Conservation (phyloP, 2,797 vertebrate species). For the Melanotaenia parkinsoni region DNA sequence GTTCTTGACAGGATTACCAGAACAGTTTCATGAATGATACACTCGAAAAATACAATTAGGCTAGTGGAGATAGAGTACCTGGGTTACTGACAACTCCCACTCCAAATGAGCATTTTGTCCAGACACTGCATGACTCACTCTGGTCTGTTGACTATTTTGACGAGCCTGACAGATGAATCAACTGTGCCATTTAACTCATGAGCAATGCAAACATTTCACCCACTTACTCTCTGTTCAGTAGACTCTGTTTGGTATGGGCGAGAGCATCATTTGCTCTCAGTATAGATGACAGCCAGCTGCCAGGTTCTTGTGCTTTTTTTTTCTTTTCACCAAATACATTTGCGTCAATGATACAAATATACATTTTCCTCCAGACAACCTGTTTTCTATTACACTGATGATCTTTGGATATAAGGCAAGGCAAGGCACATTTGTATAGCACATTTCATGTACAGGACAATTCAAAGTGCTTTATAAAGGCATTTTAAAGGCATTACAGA, state of each 20-base stretch:
- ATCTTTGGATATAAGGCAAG: not conserved
- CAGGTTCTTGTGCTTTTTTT: slow-evolving; percentile 11
- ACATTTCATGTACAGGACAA: too few relatives aligned
- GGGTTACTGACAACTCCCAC: slow-evolving; percentile 21
- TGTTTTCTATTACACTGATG: slow-evolving; percentile 6
- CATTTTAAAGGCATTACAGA: too few relatives aligned
- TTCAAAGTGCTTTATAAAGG: too few relatives aligned
- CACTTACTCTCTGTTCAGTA: slow-evolving; percentile 49
- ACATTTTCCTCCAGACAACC: not conserved
- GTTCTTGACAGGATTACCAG: slow-evolving; percentile 1
- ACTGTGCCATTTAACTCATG: slow-evolving; percentile 62
- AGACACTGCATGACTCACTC: slow-evolving; percentile 61
- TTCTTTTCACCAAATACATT: slow-evolving; percentile 2
- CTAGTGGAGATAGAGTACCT: slow-evolving; percentile 20
- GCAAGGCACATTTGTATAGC: too few relatives aligned
- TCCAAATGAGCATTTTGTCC: slow-evolving; percentile 40
- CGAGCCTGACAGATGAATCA: slow-evolving; percentile 67
- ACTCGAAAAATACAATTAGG: slow-evolving; percentile 22
- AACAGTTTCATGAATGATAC: slow-evolving; percentile 40
- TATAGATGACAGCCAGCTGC: slow-evolving; percentile 20
- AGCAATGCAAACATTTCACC: slow-evolving; percentile 63
- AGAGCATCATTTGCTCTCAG: slow-evolving; percentile 40
- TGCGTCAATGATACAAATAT: slow-evolving; percentile 15
- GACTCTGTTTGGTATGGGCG: slow-evolving; percentile 25
- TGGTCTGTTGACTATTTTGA: slow-evolving; percentile 58